Evolutionary conservation across 2,888 invertebrate genomes (phyloP).

Genomic region (Melitaea athalia): DNA sequence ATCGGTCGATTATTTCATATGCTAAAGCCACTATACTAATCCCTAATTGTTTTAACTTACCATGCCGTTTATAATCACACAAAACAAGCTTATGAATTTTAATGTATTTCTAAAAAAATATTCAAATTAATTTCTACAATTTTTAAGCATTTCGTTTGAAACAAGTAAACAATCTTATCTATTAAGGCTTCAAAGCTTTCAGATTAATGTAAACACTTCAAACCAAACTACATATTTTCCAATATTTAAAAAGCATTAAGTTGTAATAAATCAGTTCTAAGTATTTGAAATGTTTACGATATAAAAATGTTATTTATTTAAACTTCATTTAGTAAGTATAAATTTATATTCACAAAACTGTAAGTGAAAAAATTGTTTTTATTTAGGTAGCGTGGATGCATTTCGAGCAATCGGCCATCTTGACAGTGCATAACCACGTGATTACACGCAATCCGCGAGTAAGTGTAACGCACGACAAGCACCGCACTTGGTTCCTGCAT

Average conservation of each 20-base stretch:
- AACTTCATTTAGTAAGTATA: neutral
- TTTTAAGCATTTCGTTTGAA: too few species aligned
- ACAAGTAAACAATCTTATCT: too few species aligned
- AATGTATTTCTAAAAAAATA: neutral
- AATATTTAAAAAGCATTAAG: too few species aligned
- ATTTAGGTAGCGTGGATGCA: conserved; percentile 97
- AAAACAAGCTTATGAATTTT: neutral
- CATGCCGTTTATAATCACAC: neutral
- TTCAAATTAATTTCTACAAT: neutral
- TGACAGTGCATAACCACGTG: conserved; percentile 96
- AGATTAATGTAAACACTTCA: too few species aligned
- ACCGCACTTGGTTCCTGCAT: conserved; percentile 95
- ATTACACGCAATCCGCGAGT: conserved; percentile 96
- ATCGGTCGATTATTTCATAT: neutral
- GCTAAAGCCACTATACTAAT: too few species aligned
- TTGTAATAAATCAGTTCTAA: neutral
- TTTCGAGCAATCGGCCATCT: conserved; percentile 95
- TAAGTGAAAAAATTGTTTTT: conserved; percentile 37
- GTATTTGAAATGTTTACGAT: neutral
- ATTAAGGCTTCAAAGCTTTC: too few species aligned
- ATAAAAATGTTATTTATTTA: neutral
- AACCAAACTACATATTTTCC: too few species aligned
- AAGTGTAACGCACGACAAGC: conserved; percentile 95
- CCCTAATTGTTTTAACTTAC: too few species aligned
- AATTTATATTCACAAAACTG: neutral